Evolutionary conservation across 2,888 invertebrate species (phyloP), one percentile per base, ranked within the genome.

Genomic region (Deilephila elpenor): DNA sequence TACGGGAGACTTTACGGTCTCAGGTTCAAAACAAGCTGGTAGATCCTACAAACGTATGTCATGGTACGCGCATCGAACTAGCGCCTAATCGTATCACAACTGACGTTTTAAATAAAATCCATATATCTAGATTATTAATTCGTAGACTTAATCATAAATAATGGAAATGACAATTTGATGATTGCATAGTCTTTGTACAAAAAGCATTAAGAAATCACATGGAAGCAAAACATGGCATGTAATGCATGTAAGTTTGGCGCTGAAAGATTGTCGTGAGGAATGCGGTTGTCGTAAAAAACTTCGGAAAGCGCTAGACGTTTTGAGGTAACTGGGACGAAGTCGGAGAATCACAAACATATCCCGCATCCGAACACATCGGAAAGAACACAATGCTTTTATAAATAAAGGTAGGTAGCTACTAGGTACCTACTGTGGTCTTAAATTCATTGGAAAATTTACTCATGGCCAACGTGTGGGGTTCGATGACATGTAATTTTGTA

Each of bases 201-300:
- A 0, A 20, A n/a, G 5, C 11, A 11, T 59, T n/a, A 20, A 60
- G n/a, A 25, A 29, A 29, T 20, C 59, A 25, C 11, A 59, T 6
- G 25, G n/a, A 17, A 29, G 11, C 17, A 29, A 32, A 62, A 11
- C 34, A 37, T 11, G 37, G 11, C 1, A 14, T 20, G 25, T 44
- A 44, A 67, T 25, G 51, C 25, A 51, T 5, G 51, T 51, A 6
- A 67, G 44, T 51, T 67, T 67, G 29, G 20, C 51, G 67, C 25
- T 67, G 51, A 67, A 51, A 67, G 67, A 67, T 67, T 67, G 67
- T 67, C 67, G 67, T 7, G 67, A 17, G 44, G 67, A 25, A 67
- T 20, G 44, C 44, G 44, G 25, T n/a, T 5, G 51, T 25, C 37
- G 37, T 44, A 44, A 67, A 61, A 67, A 67, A 25, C 51, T 67